Percentiles rank a stretch among this genome's conserved stretches.
Evolutionary conservation across 1,140 invertebrate genomes (phyloP).

Genomic region (Euura lappo): DNA sequence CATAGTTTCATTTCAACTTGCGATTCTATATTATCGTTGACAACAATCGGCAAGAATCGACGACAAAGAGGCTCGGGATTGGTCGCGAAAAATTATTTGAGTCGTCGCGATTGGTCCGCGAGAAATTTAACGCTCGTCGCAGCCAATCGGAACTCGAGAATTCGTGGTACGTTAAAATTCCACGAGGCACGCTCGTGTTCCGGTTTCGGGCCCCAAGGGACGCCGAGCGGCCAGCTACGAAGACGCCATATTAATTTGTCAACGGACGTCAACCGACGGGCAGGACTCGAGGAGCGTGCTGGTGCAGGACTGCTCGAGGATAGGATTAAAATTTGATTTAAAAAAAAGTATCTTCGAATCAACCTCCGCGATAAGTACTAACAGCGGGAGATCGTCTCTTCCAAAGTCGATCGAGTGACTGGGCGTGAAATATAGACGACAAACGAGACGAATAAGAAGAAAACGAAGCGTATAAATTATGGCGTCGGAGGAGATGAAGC

Average conservation of each 20-base stretch:
- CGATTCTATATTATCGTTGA: too few species aligned
- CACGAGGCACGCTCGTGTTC: neutral
- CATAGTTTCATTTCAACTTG: too few species aligned
- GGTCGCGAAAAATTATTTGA: neutral
- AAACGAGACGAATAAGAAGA: constrained; percentile 16
- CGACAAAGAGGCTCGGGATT: too few species aligned
- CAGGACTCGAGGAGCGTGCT: neutral
- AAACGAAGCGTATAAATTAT: constrained; percentile 20
- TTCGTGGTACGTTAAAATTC: neutral
- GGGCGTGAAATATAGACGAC: neutral
- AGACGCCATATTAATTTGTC: constrained; percentile 47
- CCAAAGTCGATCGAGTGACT: neutral
- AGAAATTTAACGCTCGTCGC: neutral
- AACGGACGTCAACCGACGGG: constrained; percentile 41
- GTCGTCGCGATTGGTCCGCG: neutral
- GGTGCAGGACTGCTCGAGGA: neutral
- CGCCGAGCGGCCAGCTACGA: constrained; percentile 32
- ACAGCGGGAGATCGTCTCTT: neutral
- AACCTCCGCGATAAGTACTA: neutral
- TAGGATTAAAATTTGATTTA: neutral
- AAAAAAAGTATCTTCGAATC: neutral
- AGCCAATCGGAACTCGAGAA: neutral
- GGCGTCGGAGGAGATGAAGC: constrained; percentile 32
- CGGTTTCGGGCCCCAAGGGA: constrained; percentile 30
- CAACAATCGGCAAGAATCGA: too few species aligned